A percentile compares a stretch with the other conserved stretches of the same genome.
Evolutionary conservation across 1,140 invertebrate genomes (phyloP).

Genomic region (Brachionus rubens): DNA sequence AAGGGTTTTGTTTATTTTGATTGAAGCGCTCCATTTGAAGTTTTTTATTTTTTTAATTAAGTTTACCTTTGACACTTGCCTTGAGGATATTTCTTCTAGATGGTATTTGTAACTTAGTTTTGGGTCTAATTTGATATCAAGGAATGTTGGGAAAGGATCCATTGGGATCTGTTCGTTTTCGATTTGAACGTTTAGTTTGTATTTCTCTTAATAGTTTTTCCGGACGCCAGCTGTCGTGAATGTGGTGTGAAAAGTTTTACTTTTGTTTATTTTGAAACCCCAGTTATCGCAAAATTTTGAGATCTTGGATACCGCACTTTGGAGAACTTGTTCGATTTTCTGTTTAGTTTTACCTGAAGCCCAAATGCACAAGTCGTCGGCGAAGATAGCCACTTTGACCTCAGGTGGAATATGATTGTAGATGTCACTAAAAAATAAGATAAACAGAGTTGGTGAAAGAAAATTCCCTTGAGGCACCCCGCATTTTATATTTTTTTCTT

Average conservation of each 20-base stretch:
- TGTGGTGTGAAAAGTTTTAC: neutral
- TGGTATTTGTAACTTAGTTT: neutral
- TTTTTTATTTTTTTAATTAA: neutral
- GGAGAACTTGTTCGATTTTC: too few species aligned
- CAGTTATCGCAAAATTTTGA: neutral
- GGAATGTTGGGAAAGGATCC: neutral
- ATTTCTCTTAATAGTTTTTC: neutral
- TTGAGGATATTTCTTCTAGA: neutral
- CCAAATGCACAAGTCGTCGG: too few species aligned
- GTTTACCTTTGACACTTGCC: neutral
- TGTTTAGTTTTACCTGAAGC: too few species aligned
- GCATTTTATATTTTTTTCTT: neutral
- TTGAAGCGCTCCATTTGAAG: neutral
- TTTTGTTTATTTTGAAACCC: neutral
- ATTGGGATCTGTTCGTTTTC: neutral
- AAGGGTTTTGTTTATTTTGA: neutral
- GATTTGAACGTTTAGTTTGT: neutral
- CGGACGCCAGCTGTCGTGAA: neutral
- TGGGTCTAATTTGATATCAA: neutral
- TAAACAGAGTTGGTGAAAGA: neutral
- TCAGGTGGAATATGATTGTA: too few species aligned
- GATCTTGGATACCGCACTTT: too few species aligned
- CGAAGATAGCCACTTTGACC: too few species aligned
- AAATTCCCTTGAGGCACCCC: constrained; percentile 33
- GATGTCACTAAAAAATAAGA: neutral